Base-by-base conservation (phyloP, 2,797 vertebrate genomes). In the Gymnoscopelus braueri region DNA sequence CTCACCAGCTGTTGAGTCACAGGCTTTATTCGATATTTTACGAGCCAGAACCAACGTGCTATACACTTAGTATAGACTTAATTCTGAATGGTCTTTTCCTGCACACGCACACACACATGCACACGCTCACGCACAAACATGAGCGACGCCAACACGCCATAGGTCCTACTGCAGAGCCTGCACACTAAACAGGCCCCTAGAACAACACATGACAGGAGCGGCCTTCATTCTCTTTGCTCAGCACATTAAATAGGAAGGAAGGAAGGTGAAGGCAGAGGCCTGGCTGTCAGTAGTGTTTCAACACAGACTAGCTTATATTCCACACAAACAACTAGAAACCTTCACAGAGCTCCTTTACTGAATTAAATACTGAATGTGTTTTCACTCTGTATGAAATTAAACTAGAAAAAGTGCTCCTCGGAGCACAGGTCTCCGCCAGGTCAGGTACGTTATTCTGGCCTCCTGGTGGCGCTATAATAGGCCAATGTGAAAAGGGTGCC, bases 191-290 rank as follows among this genome's bases (percentile, higher is more conserved):
- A 39, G 13, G 26, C 19, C 19, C 13, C 6, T 1, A n/a, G 29
- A 62, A 57, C 56, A 1, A 63, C 15, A 62, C 19, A 12, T 14
- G 9, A 64, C 55, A 52, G 13, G 2, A 24, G 54, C 32, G 47
- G 0, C 5, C 32, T 35, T 35, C 32, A 6, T 72, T 73, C 23
- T 63, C 57, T 47, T 54, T 60, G 65, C 62, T 69, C 71, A 71
- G 65, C 75, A 74, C 3, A 64, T 56, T 39, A 54, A 68, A 58
- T 52, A 84, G 89, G 80, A 90, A 82, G 68, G 63, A 61, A 49
- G 60, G 51, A 15, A 53, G 51, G n/a, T 53, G 5, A 4, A 39
- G 19, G 8, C 35, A 32, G 66, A 60, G 29, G 44, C 13, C 4
- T 19, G 29, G 29, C 12, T 35, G 23, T 35, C 56, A 26, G 29